These are phyloP conservation scores for Auanema freiburgensis DNA, from an alignment of 2,888 invertebrate genomes.

Conservation along the genomic window DNA sequence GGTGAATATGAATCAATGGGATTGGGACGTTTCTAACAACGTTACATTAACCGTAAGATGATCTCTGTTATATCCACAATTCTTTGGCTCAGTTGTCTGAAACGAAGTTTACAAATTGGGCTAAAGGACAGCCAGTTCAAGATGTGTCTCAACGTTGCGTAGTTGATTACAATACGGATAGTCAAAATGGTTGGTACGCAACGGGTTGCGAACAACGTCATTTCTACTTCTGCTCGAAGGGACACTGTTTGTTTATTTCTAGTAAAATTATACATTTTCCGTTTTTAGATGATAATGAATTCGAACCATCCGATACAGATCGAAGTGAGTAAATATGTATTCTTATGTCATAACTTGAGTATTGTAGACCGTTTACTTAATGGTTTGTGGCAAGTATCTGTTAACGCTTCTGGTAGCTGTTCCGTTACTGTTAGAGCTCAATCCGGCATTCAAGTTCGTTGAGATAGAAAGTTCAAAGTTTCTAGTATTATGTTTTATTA, in stretches of 20 bases:
- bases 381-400: conserved; percentile 42
- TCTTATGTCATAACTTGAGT: too few species aligned
- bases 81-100: conserved; percentile 7
- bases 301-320: conserved; percentile 13
- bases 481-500: conserved; percentile 21
- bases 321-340: conserved; percentile 6
- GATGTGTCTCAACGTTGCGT: conserved; percentile 27
- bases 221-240: conserved; percentile 38
- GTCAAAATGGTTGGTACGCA: conserved; percentile 26
- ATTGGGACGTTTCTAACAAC: conserved; percentile 35
- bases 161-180: conserved; percentile 21
- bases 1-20: conserved; percentile 25
- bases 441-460: conserved; percentile 28
- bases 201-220: conserved; percentile 27
- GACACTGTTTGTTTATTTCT: conserved; percentile 26
- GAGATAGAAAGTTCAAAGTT: not conserved
- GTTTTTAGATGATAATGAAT: conserved; percentile 23
- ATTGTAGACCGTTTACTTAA: conserved; percentile 22
- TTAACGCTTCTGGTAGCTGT: conserved; percentile 31
- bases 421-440: conserved; percentile 33
- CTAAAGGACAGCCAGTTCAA: conserved; percentile 28
- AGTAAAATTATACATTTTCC: not conserved
- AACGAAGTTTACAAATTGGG: conserved; percentile 39
- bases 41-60: not conserved
- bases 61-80: not conserved